Evolutionary conservation across 2,888 invertebrate species (phyloP), one percentile per base, ranked within the genome.

Genomic region (Drosophila macrothrix): DNA sequence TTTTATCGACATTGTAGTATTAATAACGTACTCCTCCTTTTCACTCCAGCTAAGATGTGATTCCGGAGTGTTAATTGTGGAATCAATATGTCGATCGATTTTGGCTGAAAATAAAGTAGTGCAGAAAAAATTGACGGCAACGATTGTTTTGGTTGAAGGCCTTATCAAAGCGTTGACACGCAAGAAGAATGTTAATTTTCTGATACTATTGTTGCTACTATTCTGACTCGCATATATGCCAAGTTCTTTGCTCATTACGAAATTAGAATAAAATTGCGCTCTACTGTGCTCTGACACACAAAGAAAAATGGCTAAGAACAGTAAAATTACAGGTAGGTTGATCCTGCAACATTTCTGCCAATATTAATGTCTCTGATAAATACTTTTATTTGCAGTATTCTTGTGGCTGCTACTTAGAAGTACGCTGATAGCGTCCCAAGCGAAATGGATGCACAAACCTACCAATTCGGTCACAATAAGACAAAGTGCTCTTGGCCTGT

Each of bases 131-230:
- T 4, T 67, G 61, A 62, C 59, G 64, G 64, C 71, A 67, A 60
- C 14, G 49, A 83, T 52, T 80, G 71, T 70, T 77, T 70, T 70
- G 58, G 69, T 68, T 79, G 79, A 78, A 78, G 65, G 70, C 73
- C 86, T 88, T 84, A 84, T 84, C 84, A 61, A 75, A 28, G 56
- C 79, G 53, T 67, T 59, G 73, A 84, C 84, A 84, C 70, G 88
- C 65, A 76, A 66, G 80, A 88, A 84, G 71, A 88, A 88, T 84
- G 78, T 82, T 85, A 83, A 84, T 84, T 88, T 83, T 78, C 88
- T 84, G 84, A 84, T 84, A 85, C 59, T 77, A 77, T 28, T 49
- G 37, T 46, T 46, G 80, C 22, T 33, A 50, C 50, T 68, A 49
- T 76, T 62, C 43, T 43, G 46, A 68, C 61, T 39, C 41, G 72